These are phyloP conservation scores for Myanophis thanlyinensis DNA, from an alignment of 2,113 vertebrate genomes.

Conservation along the genomic window DNA sequence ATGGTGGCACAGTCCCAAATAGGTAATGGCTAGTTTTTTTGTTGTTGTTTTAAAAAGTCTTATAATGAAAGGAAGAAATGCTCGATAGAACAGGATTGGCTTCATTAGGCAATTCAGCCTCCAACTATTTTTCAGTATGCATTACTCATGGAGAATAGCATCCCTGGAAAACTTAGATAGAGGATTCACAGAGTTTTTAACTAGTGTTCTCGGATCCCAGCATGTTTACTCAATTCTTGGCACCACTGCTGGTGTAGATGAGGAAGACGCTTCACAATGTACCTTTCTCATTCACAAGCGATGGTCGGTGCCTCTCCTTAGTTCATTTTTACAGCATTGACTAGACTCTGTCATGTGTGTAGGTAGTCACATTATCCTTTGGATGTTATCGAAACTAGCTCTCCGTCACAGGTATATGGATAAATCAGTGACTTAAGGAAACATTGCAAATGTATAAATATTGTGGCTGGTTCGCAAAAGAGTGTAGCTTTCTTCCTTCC, in stretches of 20 bases:
- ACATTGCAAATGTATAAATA: background rate
- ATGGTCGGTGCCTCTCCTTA: too few relatives aligned
- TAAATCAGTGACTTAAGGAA: background rate
- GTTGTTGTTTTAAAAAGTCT: background rate
- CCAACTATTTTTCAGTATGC: background rate
- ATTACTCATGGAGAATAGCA: background rate
- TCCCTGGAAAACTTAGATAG: background rate
- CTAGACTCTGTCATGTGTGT: background rate
- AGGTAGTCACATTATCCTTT: background rate
- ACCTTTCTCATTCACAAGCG: background rate
- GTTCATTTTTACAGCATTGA: background rate
- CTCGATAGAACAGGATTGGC: background rate
- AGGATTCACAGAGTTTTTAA: background rate
- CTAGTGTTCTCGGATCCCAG: background rate
- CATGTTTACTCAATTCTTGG: background rate
- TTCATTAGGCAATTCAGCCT: background rate
- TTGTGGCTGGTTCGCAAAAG: background rate
- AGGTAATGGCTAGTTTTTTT: conserved; percentile 67
- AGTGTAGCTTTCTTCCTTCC: background rate
- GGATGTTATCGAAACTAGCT: background rate
- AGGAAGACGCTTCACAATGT: background rate
- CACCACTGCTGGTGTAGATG: background rate
- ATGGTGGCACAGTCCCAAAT: conserved; percentile 94
- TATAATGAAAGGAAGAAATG: background rate
- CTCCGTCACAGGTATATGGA: background rate